phyloP scores from a whole-genome alignment of 37 sponge, comb jelly and placozoan species.

The Hormiphora californensis region DNA sequence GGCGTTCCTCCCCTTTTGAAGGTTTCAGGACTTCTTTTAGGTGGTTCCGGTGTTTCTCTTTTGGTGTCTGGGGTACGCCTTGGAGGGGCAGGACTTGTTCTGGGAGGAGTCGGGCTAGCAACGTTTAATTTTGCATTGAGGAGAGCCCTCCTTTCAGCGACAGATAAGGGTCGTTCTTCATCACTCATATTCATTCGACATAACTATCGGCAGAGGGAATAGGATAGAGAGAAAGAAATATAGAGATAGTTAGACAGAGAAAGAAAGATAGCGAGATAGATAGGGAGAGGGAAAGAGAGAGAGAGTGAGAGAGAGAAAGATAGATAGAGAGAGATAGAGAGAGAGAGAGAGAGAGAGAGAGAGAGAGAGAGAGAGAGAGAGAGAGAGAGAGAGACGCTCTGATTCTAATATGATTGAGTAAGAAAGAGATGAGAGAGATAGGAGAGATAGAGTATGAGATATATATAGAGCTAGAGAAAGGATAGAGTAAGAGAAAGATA shows the following conservation, averaged over 20 bases:
- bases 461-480: background rate
- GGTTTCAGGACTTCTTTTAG: too few species aligned
- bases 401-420: too few species aligned
- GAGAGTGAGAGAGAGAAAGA: background rate
- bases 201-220: background rate
- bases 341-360: background rate
- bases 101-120: too few species aligned
- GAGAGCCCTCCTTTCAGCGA: too few species aligned
- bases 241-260: background rate
- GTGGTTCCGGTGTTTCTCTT: too few species aligned
- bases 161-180: too few species aligned
- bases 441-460: background rate
- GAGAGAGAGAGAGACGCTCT: background rate
- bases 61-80: too few species aligned
- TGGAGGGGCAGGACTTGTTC: too few species aligned
- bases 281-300: background rate
- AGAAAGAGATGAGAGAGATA: background rate
- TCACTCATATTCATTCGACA: too few species aligned
- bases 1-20: too few species aligned
- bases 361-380: background rate
- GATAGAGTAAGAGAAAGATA: background rate
- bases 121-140: too few species aligned
- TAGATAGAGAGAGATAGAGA: background rate
- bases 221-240: background rate
- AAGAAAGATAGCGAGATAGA: background rate